These are phyloP conservation scores for Peromyscus leucopus DNA, from an alignment of 2,113 vertebrate genomes.

Conservation along the genomic window DNA sequence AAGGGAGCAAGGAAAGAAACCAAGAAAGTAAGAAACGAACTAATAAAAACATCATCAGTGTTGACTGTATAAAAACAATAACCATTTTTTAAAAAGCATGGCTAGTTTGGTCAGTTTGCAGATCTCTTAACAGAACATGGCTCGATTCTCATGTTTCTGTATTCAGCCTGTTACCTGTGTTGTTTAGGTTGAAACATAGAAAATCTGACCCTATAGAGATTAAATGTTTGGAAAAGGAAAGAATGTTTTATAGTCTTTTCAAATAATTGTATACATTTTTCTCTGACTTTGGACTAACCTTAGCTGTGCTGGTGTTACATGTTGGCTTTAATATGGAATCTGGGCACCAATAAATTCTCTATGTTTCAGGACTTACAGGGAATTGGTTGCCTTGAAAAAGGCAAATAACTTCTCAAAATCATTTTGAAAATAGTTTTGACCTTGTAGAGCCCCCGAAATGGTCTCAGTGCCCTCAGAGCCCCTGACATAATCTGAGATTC, in stretches of 20 bases:
- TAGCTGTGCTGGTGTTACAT: neutral
- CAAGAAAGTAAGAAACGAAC: neutral
- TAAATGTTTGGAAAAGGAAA: constrained; percentile 19
- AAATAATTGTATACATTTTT: neutral
- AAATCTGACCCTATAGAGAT: neutral
- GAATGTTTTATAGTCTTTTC: constrained; percentile 11
- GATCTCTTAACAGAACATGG: neutral
- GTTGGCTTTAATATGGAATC: neutral
- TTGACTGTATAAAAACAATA: neutral
- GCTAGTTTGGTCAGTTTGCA: neutral
- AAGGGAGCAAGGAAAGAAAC: neutral
- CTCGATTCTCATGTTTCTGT: constrained; percentile 1
- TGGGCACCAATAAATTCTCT: neutral
- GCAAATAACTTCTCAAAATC: constrained; percentile 12
- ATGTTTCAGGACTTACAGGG: neutral
- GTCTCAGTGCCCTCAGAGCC: neutral
- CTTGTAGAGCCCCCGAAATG: neutral
- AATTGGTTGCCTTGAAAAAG: neutral
- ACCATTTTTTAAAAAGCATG: constrained; percentile 23
- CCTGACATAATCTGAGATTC: neutral
- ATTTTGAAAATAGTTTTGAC: constrained; percentile 52
- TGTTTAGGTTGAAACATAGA: constrained; percentile 34
- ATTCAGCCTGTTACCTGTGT: neutral
- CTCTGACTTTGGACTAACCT: constrained; percentile 32
- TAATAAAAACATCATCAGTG: neutral